Base-by-base conservation (phyloP, 2,888 invertebrate genomes). In the Opisthograptis luteolata region DNA sequence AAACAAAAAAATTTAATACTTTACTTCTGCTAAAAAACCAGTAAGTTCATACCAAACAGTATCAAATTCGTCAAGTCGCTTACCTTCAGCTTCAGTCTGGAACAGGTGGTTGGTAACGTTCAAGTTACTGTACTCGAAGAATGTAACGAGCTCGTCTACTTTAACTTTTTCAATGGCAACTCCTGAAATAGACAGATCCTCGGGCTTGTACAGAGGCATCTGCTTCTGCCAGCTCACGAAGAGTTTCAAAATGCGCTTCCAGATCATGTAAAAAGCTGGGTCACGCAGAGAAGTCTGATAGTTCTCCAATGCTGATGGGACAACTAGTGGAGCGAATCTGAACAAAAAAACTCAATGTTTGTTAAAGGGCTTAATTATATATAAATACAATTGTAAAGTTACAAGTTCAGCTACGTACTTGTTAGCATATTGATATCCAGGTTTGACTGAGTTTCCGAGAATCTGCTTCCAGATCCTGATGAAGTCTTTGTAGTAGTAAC, bases 181-280 rank as follows among this genome's bases (percentile, higher is more conserved):
- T 17, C 93, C 93, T 5, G 93, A 92, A 52, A 92, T 79, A 37
- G 87, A 66, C 25, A 95, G 81, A 57, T 95, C 92, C 55, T 93
- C 92, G 48, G 82, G 86, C 41, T 91, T 93, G 91, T 96, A 95
- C 0, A 82, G 72, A 35, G 92, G 91, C 17, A 95, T 81, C 37
- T 91, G 79, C 56, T 90, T 68, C 63, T 93, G 92, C 91, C 93
- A 94, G 54, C 84, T 73, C 39, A 87, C 80, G 91, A 94, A 94
- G 41, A 94, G 80, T 34, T 86, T 76, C 46, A 87, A 34, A 15
- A 94, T 87, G 55, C 92, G 92, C 72, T 94, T 93, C 89, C 87
- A 92, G 47, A 95, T 88, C 73, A 92, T 92, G 83, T 93, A 95
- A 90, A 93, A 94, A 27, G 92, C 93, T 7, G 95, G 95, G 67